A percentile compares a stretch with the other conserved stretches of the same genome.
phyloP scores from a whole-genome alignment of 2,888 invertebrate species.

The Ophion ellenae region DNA sequence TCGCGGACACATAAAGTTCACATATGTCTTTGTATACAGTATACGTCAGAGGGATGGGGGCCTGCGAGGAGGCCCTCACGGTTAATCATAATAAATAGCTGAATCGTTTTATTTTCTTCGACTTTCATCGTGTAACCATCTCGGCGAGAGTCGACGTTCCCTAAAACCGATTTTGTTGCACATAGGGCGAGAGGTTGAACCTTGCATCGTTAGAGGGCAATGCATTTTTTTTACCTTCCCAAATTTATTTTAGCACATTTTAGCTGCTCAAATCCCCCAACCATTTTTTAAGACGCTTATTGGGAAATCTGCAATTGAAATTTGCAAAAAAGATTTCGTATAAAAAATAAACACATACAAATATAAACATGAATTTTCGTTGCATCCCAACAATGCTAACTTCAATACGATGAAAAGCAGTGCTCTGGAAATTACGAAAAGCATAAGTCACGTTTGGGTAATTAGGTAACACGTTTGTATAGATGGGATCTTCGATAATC shows the following conservation, averaged over 20 bases:
- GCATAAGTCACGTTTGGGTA: neutral
- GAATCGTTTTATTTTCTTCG: neutral
- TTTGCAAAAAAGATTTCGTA: no score
- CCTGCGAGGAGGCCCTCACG: conserved; percentile 35
- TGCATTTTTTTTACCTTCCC: no score
- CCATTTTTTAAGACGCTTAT: no score
- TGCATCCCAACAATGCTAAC: no score
- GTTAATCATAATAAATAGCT: conserved; percentile 60
- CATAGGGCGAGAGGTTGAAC: neutral
- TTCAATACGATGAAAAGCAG: neutral
- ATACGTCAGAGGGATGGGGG: conserved; percentile 35
- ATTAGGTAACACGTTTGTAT: neutral
- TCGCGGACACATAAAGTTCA: conserved; percentile 32
- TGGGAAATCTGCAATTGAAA: no score
- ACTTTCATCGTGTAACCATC: conserved; percentile 1
- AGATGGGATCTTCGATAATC: neutral
- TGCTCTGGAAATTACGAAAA: conserved; percentile 10
- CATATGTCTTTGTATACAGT: conserved; percentile 3
- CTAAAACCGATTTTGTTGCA: neutral
- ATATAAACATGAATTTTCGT: neutral
- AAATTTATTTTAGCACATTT: no score
- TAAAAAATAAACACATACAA: no score
- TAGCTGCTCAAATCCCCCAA: no score
- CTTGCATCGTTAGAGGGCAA: no score
- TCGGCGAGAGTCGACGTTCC: conserved; percentile 36